phyloP scores from a whole-genome alignment of 1,140 invertebrate species.

The Geopemphigus sp. region DNA sequence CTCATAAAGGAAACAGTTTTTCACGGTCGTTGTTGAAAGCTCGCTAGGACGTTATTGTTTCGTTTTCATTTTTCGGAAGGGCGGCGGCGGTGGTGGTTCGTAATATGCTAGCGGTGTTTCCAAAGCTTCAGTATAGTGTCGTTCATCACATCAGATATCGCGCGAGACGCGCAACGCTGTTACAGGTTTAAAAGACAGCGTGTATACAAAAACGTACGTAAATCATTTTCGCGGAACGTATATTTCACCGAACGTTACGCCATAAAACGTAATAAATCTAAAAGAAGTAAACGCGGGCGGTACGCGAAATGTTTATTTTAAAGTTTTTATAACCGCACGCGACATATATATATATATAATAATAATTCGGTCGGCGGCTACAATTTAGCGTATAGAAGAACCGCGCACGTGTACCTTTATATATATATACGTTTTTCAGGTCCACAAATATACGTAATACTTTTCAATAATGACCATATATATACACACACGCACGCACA shows the following conservation, averaged over 20 bases:
- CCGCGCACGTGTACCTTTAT: too few species aligned
- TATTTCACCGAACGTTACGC: slow-evolving; percentile 37
- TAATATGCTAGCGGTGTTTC: slow-evolving; percentile 31
- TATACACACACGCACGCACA: background rate
- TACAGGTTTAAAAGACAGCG: slow-evolving; percentile 4
- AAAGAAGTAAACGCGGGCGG: background rate
- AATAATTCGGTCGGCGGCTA: background rate
- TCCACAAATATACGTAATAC: background rate
- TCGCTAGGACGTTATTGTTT: background rate
- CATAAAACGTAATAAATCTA: slow-evolving; percentile 17
- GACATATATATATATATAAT: background rate
- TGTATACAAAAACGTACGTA: background rate
- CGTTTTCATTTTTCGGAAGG: slow-evolving; percentile 1
- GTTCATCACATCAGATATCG: slow-evolving; percentile 39
- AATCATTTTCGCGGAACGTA: slow-evolving; percentile 28
- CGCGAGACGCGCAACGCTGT: background rate
- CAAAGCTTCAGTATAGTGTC: slow-evolving; percentile 16
- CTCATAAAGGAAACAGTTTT: background rate
- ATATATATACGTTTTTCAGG: background rate
- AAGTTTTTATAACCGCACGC: background rate
- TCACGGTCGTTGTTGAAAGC: background rate
- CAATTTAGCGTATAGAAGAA: background rate
- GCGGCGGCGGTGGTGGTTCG: too few species aligned
- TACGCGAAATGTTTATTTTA: background rate
- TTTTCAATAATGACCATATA: background rate